Base-by-base conservation (phyloP, 2,888 invertebrate species). In the Sicus ferrugineus region DNA sequence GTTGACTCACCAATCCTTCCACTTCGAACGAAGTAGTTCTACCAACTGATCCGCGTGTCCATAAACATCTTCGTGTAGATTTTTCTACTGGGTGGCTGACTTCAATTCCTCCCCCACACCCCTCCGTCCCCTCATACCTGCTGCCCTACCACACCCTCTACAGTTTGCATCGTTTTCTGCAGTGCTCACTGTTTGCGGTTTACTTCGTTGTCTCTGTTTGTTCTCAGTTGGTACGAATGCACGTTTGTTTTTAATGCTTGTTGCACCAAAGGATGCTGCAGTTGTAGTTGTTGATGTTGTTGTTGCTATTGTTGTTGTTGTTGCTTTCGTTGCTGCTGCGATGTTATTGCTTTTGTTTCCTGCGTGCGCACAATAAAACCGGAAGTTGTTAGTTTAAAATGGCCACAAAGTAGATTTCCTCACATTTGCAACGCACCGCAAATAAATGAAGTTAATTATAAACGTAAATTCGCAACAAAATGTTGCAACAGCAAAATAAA, bases 381-480 rank as follows among this genome's bases (percentile, higher is more conserved):
- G 59, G 59, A 59, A 59, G 28, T 62, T 31, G 31, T 19, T 21
- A 50, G 50, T 64, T 64, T 14, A 21, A 64, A 54, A 48, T 30
- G 54, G 11, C 26, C 65, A 38, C 65, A 65, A 65, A 38, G 52
- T 42, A 42, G 42, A 62, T 62, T 62, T 62, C 26, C 28, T 38
- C 9, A 54, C n/a, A 62, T 28, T 38, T 61, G 26, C 26, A 26
- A 21, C 42, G 46, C 46, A 62, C 42, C 61, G 61, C 42, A 61
- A 61, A 38, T 61, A 42, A 61, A 61, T 42, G 42, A 61, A 61
- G 42, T 61, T 42, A 38, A 21, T 61, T 61, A 23, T 61, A 28
- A 61, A 38, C 14, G 38, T 61, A 42, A 61, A 61, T 26, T 26
- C n/a, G 9, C 16, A 56, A 30, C 30, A 30, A 56, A 30, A 30